A percentile compares a stretch with the other conserved stretches of the same genome.
phyloP scores from a whole-genome alignment of 2,113 vertebrate species.

The Corythaeola cristata region DNA sequence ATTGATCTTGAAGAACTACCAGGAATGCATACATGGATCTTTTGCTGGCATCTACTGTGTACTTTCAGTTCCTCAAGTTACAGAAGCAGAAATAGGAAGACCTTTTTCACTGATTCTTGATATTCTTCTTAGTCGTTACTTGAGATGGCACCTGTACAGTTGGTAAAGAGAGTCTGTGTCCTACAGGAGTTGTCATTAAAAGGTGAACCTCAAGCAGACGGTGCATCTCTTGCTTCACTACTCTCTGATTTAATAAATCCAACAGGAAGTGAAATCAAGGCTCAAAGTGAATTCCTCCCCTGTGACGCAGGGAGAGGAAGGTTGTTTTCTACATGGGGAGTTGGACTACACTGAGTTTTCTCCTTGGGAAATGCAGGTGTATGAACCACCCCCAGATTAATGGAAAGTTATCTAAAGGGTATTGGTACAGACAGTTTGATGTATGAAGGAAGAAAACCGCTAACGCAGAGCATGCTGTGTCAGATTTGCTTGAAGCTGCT shows the following conservation, averaged over 20 bases:
- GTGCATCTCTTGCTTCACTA: background rate
- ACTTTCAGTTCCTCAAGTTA: background rate
- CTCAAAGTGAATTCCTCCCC: background rate
- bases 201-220: background rate
- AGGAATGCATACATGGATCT: background rate
- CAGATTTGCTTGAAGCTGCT: conserved; percentile 34
- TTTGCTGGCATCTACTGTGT: background rate
- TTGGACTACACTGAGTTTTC: background rate
- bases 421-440: background rate
- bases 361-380: conserved; percentile 31
- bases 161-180: background rate
- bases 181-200: background rate
- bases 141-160: background rate
- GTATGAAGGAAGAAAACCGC: background rate
- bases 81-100: background rate
- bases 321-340: background rate
- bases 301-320: background rate
- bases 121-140: background rate
- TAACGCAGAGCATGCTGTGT: background rate
- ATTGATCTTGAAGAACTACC: background rate
- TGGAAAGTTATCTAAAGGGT: background rate
- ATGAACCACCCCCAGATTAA: background rate
- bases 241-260: background rate
- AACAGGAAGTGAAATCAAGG: background rate
- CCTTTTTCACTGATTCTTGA: background rate